Percentiles rank a stretch among this genome's conserved stretches.
Conservation (phyloP, 2,797 vertebrate genomes). For the Gambusia yucatana region DNA sequence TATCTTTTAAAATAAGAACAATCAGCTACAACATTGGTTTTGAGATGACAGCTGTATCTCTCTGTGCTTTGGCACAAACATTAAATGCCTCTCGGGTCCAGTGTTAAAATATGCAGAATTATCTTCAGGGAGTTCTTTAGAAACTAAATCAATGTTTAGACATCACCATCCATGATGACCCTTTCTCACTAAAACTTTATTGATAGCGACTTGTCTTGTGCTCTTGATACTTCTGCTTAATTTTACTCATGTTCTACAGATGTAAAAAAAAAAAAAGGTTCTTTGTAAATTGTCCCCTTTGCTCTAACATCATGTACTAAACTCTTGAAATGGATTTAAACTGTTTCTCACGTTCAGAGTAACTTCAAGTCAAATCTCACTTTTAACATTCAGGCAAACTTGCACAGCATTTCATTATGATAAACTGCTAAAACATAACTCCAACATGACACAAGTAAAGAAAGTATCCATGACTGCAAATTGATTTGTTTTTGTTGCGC, state of each 20-base stretch:
- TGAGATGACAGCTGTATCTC: not conserved
- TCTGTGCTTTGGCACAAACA: slow-evolving; percentile 4
- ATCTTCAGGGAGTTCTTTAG: slow-evolving; percentile 18
- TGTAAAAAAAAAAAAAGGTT: not conserved
- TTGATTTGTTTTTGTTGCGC: not conserved
- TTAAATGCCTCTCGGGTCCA: slow-evolving; percentile 17
- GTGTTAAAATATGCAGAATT: slow-evolving; percentile 26
- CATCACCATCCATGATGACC: not conserved
- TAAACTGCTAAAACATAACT: not conserved
- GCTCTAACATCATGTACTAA: not conserved
- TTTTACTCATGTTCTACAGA: not conserved
- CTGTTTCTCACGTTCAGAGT: not conserved
- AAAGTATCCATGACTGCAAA: not conserved
- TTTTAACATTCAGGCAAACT: not conserved
- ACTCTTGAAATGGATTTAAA: not conserved
- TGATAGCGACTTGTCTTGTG: not conserved
- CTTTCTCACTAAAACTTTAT: not conserved
- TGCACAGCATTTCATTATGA: not conserved
- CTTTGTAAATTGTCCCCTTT: not conserved
- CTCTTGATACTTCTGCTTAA: not conserved
- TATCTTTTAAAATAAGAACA: not conserved
- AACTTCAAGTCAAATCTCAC: not conserved
- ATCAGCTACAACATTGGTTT: not conserved
- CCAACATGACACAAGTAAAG: not conserved
- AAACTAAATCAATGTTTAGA: too few relatives aligned